Evolutionary conservation across 2,888 invertebrate genomes (phyloP), one percentile per base, ranked within the genome.

Genomic region (Eudasyphora cyanicolor): DNA sequence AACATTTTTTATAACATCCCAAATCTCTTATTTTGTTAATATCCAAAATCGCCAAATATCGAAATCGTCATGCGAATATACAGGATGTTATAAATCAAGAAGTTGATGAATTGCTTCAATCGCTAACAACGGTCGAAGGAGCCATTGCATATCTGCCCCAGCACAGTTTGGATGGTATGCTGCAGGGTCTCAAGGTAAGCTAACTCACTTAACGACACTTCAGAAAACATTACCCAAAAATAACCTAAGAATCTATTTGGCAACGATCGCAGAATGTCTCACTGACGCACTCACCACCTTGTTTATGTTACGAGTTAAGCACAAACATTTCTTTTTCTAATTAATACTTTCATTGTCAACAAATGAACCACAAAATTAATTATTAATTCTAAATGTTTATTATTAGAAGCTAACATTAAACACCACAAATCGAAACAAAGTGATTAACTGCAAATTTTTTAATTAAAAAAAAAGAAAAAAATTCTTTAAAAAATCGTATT

Each of bases 81-180:
- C 90, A 94, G 94, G 94, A 94, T 92, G 92, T 93, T 90, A 93
- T 94, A 90, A 93, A 93, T 92, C 93, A 93, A 93, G 95, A 95
- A 92, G 93, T 97, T 91, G 94, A 95, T 91, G 94, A 94, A 89
- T 93, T 96, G 88, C 94, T 95, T 88, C 93, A 94, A 91, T 95
- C 95, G 88, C 93, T 96, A 86, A 93, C 93, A 87, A 93, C 93
- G 87, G 94, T 95, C 85, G 96, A 96, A 93, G 93, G 93, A 85
- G 94, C 94, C 87, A 94, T 96, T 87, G 93, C 94, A 79, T 94
- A 94, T 89, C 93, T 96, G 86, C 96, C 96, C 19, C 93, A 94
- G 86, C 94, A 95, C 90, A 96, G 94, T 90, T 94, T 96, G 87
- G 94, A 94, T 86, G 93, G 94, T 76, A 96, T 96, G 95, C 94